A percentile compares a stretch with the other conserved stretches of the same genome.
Conservation (phyloP, 1,140 invertebrate genomes). For the Diuraphis noxia region DNA sequence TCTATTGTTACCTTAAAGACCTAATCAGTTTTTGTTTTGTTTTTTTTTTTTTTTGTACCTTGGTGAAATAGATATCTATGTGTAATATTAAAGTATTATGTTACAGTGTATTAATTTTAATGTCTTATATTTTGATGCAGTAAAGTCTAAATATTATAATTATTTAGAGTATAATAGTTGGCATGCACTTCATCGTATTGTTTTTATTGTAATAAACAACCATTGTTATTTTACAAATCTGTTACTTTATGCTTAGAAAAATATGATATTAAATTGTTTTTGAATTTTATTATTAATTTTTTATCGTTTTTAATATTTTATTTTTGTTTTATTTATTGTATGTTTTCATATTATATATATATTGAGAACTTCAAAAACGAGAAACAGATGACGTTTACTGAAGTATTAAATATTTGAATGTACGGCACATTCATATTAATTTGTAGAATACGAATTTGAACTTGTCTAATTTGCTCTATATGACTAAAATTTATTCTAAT, state of each 20-base stretch:
- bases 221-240: neutral
- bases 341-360: neutral
- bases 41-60: neutral
- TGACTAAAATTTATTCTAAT: conserved; percentile 11
- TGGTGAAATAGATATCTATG: neutral
- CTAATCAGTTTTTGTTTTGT: neutral
- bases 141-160: neutral
- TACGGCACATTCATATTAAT: neutral
- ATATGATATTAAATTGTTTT: neutral
- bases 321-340: conserved; percentile 27
- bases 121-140: neutral
- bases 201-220: neutral
- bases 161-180: neutral
- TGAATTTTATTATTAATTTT: neutral
- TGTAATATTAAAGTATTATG: neutral
- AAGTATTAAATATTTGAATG: neutral
- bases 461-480: conserved; percentile 2
- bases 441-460: conserved; percentile 6
- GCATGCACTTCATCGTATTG: neutral
- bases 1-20: neutral
- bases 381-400: neutral
- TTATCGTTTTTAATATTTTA: neutral
- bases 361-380: conserved; percentile 1
- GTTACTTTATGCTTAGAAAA: neutral
- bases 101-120: neutral